phyloP scores from a whole-genome alignment of 2,888 invertebrate genomes.

The Temnothorax ravouxi region DNA sequence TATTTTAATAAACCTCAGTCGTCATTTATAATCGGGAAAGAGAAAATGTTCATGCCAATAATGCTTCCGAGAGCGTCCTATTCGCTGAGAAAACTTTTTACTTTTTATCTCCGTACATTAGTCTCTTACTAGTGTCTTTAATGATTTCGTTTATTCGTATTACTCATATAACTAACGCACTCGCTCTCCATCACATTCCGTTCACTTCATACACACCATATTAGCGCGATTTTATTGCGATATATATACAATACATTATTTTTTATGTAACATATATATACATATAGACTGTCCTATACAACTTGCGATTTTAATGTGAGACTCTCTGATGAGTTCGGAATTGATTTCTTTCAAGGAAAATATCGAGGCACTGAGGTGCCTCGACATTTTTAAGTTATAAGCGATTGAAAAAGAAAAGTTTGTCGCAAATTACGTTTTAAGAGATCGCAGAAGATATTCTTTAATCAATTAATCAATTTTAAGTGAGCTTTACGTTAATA shows the following conservation, averaged over 20 bases:
- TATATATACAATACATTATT: slow-evolving; percentile 46
- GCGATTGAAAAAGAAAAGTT: not conserved
- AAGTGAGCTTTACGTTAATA: not conserved
- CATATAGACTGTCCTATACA: not conserved
- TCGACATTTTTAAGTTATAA: not conserved
- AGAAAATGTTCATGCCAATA: not conserved
- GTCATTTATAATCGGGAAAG: not conserved
- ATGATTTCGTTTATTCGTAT: slow-evolving; percentile 65
- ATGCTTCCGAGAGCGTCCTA: not conserved
- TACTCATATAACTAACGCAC: slow-evolving; percentile 68
- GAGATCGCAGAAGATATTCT: not conserved
- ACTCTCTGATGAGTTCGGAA: not conserved
- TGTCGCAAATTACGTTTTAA: not conserved
- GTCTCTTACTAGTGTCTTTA: slow-evolving; percentile 66
- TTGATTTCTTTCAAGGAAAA: not conserved
- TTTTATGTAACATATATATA: slow-evolving; percentile 18
- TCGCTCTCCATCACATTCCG: slow-evolving; percentile 63
- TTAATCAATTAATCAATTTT: not conserved
- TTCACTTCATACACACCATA: slow-evolving; percentile 52
- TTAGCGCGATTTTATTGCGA: slow-evolving; percentile 55
- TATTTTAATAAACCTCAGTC: not conserved
- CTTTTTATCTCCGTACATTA: slow-evolving; percentile 47
- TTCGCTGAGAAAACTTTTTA: not conserved
- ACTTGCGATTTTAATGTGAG: not conserved
- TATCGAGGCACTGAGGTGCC: not conserved